Base-by-base conservation (phyloP, 2,888 invertebrate species). In the Oxystoma pomonae region DNA sequence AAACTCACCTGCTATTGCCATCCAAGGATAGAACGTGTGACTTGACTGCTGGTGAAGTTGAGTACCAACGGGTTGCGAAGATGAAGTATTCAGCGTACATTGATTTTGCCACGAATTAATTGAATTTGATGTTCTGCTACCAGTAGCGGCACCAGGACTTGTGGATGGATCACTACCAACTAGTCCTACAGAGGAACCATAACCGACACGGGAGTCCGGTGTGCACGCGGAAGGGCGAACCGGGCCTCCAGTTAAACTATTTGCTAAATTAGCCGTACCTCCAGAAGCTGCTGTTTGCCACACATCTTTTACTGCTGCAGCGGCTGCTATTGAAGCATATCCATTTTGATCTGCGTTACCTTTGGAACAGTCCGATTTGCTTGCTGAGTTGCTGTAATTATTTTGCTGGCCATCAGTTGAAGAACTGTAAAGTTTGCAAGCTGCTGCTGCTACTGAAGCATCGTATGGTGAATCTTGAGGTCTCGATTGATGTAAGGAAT, bases 1-100 rank as follows among this genome's bases (percentile, higher is more conserved):
- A 20, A 20, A 50, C 92, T 90, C 83, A 95, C 96, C 96, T 95
- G 95, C 95, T 86, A 96, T 95, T 84, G 95, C 95, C 96, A 96
- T 96, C 96, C 96, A 96, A 75, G 96, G 96, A 84, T 96, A 96
- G 85, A 96, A 96, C 79, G 94, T 94, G 87, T 95, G 94, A 83
- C 90, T 92, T 81, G 90, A 87, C 83, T 92, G 92, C 83, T 94
- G 94, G 82, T 94, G 93, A 72, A 93, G 90, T 79, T 91, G 93
- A 74, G 92, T 91, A 59, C 90, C 88, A 69, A 86, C 85, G 70
- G 89, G 87, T 81, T 90, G 89, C 77, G 90, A 87, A 69, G 91
- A 89, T 69, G 92, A 86, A 72, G 91, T 89, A 77, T 92, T 92
- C 77, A 94, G 85, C 74, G 90, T 87, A 84, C 94, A 94, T 81